Evolutionary conservation across 1,140 invertebrate genomes (phyloP), one percentile per base, ranked within the genome.

Genomic region (Brachionus rubens): DNA sequence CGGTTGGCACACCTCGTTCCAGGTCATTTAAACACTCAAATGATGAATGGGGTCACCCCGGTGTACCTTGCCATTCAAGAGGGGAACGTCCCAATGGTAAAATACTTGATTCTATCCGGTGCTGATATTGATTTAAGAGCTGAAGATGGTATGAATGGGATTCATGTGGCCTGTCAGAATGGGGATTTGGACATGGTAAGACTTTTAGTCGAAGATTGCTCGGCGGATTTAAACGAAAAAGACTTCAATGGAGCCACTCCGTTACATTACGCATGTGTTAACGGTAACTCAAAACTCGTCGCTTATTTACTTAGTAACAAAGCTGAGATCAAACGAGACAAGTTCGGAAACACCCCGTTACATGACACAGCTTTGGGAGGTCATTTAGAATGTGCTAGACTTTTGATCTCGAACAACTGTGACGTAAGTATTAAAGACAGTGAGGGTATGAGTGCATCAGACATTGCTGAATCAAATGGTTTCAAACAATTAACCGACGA

Each of bases 361-460:
- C 86, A 88, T 78, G 79, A 82, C 72, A 85, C 87, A 24, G 87
- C 87, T 30, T 78, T 79, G 28, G 77, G 83, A 21, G 87, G 87
- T 5, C 83, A 86, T 12, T 85, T 85, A 7, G 86, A 87, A 78
- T 87, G 82, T 65, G 83, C 82, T 77, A 80, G 84, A 62, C 82
- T 84, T 77, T 77, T 87, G 12, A 75, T 85, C 30, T 43, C 46
- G 5, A 36, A 46, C 6, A n/a, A 54, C 1, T 48, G 46, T 12
- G 68, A 72, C 50, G 50, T 72, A 0, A 26, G 36, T n/a, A 19
- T 65, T 3, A 65, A 24, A 43, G 59, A 65, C 30, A 41, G 40
- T 21, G 59, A 65, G 12, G 59, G 40, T 12, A 65, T 41, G 40
- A 65, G 36, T 41, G 33, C 36, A n/a, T 43, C 40, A 16, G 59